Evolutionary conservation across 2,113 vertebrate genomes (phyloP), one percentile per base, ranked within the genome.

Genomic region (Nipponia nippon): DNA sequence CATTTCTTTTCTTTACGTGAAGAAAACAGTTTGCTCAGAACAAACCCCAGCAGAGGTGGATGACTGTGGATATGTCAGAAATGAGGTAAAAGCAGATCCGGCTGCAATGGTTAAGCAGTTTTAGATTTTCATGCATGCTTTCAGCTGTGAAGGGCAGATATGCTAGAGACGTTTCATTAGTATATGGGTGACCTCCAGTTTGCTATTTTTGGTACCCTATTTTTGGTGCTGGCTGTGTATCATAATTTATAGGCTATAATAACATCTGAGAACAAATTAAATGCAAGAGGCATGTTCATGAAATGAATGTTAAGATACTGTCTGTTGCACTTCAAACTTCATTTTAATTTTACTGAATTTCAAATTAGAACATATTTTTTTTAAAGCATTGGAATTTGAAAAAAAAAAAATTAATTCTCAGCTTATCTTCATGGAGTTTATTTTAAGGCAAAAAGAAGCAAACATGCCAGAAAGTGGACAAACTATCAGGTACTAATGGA

Each of bases 261-360:
- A 71, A n/a, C 38, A 67, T 49, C 63, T 50, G 61, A 89, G 84
- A 89, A 72, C 52, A 93, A 91, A 89, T 79, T 75, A 79, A 62
- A 26, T 76, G 5, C 21, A 83, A 86, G 83, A 87, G 46, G 58
- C 84, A 7, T 65, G 65, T 56, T 92, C 79, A 69, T 52, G 62
- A 66, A 79, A 91, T 67, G 59, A 89, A 61, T 92, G 50, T 69
- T 89, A 87, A 90, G 59, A 58, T 75, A 65, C 13, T 93, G 32
- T 34, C 87, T 81, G 61, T 46, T 71, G 65, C 78, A 30, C 58
- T 95, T 88, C 75, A 87, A 66, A 59, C 61, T 84, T 55, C 42
- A 50, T 90, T 95, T 90, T 84, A 10, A 81, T 95, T 93, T 63
- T 83, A 42, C 21, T 91, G 77, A 91, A 71, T 84, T 92, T 90